Conservation (phyloP, 2,113 vertebrate genomes). For the Trematocara unimaculatum region DNA sequence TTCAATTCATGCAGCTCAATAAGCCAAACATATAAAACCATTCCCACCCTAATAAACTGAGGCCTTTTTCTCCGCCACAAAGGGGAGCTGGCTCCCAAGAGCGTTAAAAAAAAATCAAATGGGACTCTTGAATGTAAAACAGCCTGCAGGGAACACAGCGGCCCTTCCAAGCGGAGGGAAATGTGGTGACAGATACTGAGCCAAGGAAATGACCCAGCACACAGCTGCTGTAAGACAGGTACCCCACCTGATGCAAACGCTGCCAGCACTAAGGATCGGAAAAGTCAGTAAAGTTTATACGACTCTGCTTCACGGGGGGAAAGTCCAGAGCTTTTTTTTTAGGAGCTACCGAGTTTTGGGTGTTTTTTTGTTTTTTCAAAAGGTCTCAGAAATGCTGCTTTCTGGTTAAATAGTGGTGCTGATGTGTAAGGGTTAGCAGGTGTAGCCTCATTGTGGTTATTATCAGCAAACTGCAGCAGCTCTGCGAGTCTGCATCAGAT, state of each 20-base stretch:
- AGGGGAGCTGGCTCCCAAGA: constrained; percentile 50
- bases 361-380: fast-evolving
- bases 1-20: constrained; percentile 58
- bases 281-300: constrained; percentile 23
- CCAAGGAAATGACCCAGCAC: constrained; percentile 27
- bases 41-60: constrained; percentile 62
- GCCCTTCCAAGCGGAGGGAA: constrained; percentile 20
- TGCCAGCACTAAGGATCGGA: not conserved
- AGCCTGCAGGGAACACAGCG: constrained; percentile 25
- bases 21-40: constrained; percentile 66
- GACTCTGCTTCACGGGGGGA: not conserved
- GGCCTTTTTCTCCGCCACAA: constrained; percentile 50
- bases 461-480: constrained; percentile 54
- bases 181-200: constrained; percentile 29
- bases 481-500: constrained; percentile 64
- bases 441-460: constrained; percentile 73
- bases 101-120: constrained; percentile 7
- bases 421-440: constrained; percentile 55
- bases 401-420: constrained; percentile 4
- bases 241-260: constrained; percentile 22
- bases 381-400: not conserved
- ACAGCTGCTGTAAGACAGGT: constrained; percentile 36
- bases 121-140: constrained; percentile 37
- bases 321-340: constrained; percentile 9
- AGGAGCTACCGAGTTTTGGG: not conserved